These are phyloP conservation scores for Tenrec ecaudatus DNA, from an alignment of 2,113 vertebrate species.

Conservation along the genomic window DNA sequence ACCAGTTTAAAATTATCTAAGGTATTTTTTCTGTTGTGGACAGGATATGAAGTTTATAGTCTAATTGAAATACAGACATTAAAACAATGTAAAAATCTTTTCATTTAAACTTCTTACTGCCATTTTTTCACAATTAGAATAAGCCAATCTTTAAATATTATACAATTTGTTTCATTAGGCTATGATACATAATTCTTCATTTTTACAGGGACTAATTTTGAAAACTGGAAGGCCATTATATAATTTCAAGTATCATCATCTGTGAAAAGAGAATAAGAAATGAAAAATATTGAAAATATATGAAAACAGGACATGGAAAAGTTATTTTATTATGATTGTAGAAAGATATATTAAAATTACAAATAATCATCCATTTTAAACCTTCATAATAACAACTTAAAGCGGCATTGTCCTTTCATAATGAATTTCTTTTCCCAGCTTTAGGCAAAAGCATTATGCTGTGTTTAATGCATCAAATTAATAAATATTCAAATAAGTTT, in stretches of 20 bases:
- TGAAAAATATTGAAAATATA: constrained; percentile 57
- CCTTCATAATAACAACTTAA: constrained; percentile 55
- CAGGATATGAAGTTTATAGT: constrained; percentile 19
- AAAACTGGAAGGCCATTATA: constrained; percentile 60
- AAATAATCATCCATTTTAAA: constrained; percentile 39
- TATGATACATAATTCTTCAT: constrained; percentile 57
- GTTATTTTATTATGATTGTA: constrained; percentile 50
- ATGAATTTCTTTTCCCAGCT: constrained; percentile 26
- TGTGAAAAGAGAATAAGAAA: constrained; percentile 62
- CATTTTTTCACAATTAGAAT: constrained; percentile 56
- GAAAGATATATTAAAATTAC: constrained; percentile 55
- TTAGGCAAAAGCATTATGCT: constrained; percentile 50
- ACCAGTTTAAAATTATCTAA: constrained; percentile 52
- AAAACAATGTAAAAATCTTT: constrained; percentile 54
- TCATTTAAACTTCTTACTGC: constrained; percentile 49
- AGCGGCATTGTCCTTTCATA: constrained; percentile 52
- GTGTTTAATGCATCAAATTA: constrained; percentile 50
- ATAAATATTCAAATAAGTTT: constrained; percentile 47
- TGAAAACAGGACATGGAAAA: constrained; percentile 47
- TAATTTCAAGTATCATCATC: constrained; percentile 67
- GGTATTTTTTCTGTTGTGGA: background rate
- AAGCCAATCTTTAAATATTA: constrained; percentile 59
- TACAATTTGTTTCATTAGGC: constrained; percentile 58
- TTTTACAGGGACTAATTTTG: constrained; percentile 49
- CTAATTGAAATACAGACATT: constrained; percentile 19